phyloP scores from a whole-genome alignment of 2,888 invertebrate species.

The Steinernema hermaphroditum region DNA sequence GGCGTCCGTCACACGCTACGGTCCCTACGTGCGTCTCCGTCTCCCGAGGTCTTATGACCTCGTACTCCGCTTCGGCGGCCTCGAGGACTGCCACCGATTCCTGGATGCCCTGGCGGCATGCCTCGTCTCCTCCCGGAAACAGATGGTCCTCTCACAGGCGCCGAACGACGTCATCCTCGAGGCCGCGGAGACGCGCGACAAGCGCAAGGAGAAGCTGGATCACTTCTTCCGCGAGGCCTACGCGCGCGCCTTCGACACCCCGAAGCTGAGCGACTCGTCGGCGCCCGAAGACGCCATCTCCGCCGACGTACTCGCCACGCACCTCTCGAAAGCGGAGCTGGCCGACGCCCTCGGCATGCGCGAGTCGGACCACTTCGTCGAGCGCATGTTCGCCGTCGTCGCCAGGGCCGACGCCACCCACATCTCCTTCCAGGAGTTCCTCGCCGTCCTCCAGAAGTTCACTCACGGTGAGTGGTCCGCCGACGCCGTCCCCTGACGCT shows the following conservation, averaged over 20 bases:
- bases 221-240: constrained; percentile 94
- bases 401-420: constrained; percentile 77
- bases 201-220: constrained; percentile 86
- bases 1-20: constrained; percentile 65
- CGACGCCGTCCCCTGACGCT: not conserved
- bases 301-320: constrained; percentile 56
- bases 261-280: constrained; percentile 50
- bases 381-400: constrained; percentile 95
- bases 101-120: constrained; percentile 41
- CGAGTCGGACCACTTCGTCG: constrained; percentile 88
- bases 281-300: constrained; percentile 32
- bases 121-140: constrained; percentile 29
- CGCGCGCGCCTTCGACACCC: constrained; percentile 70
- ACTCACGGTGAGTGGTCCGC: constrained; percentile 45
- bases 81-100: constrained; percentile 46
- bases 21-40: constrained; percentile 78
- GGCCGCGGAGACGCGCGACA: constrained; percentile 76
- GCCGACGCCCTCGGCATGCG: constrained; percentile 94
- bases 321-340: constrained; percentile 75
- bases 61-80: constrained; percentile 79
- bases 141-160: constrained; percentile 34
- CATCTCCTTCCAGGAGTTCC: constrained; percentile 87
- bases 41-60: constrained; percentile 88
- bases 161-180: constrained; percentile 53
- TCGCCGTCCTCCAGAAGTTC: constrained; percentile 75